Conservation (phyloP, 1,140 invertebrate species). For the Helicoverpa zea region DNA sequence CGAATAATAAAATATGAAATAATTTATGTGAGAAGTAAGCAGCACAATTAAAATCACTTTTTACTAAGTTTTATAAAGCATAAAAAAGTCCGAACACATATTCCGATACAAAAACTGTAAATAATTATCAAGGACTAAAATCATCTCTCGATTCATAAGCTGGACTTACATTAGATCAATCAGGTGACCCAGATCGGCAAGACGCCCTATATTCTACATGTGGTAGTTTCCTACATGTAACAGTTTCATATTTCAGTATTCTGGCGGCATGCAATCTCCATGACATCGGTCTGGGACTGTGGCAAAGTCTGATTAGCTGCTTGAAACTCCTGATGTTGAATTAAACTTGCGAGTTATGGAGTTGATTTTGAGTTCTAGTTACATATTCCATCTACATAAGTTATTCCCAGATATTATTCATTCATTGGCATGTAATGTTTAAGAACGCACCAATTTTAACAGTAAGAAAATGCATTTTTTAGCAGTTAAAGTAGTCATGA, state of each 20-base stretch:
- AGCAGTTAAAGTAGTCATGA: no score
- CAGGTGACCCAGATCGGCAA: not conserved
- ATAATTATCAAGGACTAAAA: not conserved
- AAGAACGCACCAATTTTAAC: no score
- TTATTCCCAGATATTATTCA: no score
- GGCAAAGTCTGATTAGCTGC: not conserved
- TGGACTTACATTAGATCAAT: conserved; percentile 9
- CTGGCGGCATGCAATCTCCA: not conserved
- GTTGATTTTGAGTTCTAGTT: no score
- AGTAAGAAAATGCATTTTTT: no score
- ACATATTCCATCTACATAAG: not conserved
- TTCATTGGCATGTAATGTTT: no score
- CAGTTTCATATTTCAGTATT: conserved; percentile 24
- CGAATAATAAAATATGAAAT: not conserved
- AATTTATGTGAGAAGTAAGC: not conserved
- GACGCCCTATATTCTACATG: not conserved
- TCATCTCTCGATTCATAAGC: not conserved
- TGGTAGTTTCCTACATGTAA: not conserved
- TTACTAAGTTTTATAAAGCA: no score
- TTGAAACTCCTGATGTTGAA: not conserved
- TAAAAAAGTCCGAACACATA: no score
- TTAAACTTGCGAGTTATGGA: no score
- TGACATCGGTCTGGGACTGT: not conserved
- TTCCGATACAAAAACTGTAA: not conserved
- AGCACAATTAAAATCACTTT: no score